Evolutionary conservation across 2,888 invertebrate genomes (phyloP), one percentile per base, ranked within the genome.

Genomic region (Caenorhabditis auriculariae): DNA sequence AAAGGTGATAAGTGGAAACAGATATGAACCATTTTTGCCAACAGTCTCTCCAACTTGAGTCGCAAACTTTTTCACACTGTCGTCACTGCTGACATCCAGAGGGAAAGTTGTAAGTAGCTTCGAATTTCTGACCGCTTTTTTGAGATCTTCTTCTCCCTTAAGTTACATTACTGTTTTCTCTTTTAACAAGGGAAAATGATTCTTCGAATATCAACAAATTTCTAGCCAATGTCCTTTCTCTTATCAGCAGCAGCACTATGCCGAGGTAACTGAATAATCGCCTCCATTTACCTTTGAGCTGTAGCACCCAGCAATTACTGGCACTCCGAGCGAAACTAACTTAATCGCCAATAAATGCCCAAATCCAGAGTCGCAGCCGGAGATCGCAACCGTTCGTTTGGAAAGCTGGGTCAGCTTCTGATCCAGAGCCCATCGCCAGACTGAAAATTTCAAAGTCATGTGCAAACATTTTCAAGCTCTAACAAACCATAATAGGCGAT

Each of bases 61-160:
- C 4, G 47, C 57, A 17, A 72, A 74, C 28, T 56, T 52, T 41
- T 65, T 57, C 15, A 77, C 71, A 41, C 69, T 68, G 29, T 71
- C 73, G 50, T 74, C 69, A 28, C 44, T 50, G 27, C 66, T 61
- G 35, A 78, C 75, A 57, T 78, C 75, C 41, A 78, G 51, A 7
- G 48, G 53, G 39, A 69, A 66, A 6, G 77, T 63, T 17, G 54
- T 51, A 17, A 74, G 56, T 15, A 62, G 47, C 21, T 21, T 46
- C 28, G 55, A 50, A 37, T 51, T 47, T 12, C 19, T 38, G 7
- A 66, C 59, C 42, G 60, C 56, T 41, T 57, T 56, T 24, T 54
- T 50, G 19, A 75, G 37, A 15, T 53, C 56, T 45, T 73, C 65
- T 49, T 60, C 71, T 32, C 66, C 73, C 69, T 74, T 27, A 46